Base-by-base conservation (phyloP, 2,113 vertebrate species). In the Zosterops pallidus region DNA sequence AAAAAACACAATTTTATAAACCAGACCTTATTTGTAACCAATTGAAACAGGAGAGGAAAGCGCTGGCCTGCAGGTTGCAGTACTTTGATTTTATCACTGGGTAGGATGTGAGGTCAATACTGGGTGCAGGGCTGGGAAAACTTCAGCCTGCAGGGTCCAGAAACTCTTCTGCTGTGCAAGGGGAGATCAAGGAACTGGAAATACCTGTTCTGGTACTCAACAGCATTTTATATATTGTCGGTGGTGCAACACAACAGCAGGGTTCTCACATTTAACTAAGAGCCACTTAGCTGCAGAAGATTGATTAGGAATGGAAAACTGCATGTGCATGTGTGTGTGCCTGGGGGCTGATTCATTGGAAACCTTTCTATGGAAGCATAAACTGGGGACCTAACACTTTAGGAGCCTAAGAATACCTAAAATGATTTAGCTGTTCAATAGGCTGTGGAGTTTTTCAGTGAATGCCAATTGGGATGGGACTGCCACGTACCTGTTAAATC, bases 271-370 rank as follows among this genome's bases (percentile, higher is more conserved):
- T 74, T 86, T 62, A 92, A 91, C 86, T 86, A 91, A 89, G 88
- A 95, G 95, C 91, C 96, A 95, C 90, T 96, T 92, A 95, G 96
- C 95, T 92, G 95, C 77, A 94, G 55, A 94, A 93, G 93, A 95
- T 68, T 77, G 89, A 80, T 64, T 31, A 56, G 86, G 83, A 83
- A 93, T 83, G 91, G 91, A 94, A 86, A 94, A 80, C 83, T 39
- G 67, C 59, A 2, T 3, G 7, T 15, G 70, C 4, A 3, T 6
- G 50, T 24, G 9, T 67, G 65, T 68, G 44, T 5, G 35, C 77
- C 71, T 2, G 5, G 71, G 82, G 86, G 21, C 3, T 64, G 83
- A 96, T 55, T 82, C 13, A 79, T 5, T 67, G 56, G 90, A 67
- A 92, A 90, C 68, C 44, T 77, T 88, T 86, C 81, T 14, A 6